phyloP scores from a whole-genome alignment of 92 coral and sea anemone species.

The Siderastrea radians region DNA sequence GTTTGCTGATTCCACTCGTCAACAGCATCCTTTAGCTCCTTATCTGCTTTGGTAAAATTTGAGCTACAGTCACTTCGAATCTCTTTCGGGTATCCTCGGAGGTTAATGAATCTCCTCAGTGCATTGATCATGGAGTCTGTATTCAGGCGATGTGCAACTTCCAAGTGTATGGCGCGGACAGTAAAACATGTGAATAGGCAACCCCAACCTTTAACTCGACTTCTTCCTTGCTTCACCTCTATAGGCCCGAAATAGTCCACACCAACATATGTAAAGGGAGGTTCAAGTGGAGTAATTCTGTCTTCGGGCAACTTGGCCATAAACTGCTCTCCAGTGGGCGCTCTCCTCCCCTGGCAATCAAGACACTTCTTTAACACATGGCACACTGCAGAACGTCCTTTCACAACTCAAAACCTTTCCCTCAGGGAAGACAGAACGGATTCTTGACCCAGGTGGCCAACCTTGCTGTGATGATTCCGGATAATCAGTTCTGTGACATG shows the following conservation, averaged over 20 bases:
- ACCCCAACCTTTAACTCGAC: conserved; percentile 61
- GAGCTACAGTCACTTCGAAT: conserved; percentile 73
- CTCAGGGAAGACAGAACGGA: conserved; percentile 71
- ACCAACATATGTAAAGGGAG: conserved; percentile 69
- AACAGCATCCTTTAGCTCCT: conserved; percentile 59
- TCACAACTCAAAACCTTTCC: conserved; percentile 65
- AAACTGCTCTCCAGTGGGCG: conserved; percentile 59
- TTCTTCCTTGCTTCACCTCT: conserved; percentile 52
- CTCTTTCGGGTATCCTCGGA: conserved; percentile 65
- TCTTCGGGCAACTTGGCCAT: conserved; percentile 72
- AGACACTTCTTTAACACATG: conserved; percentile 58
- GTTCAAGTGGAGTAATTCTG: conserved; percentile 61
- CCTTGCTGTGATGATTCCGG: conserved; percentile 43
- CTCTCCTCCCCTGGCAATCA: conserved; percentile 60
- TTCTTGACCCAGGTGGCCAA: conserved; percentile 79
- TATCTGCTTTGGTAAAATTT: conserved; percentile 67
- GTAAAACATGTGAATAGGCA: conserved; percentile 73
- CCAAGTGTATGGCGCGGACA: conserved; percentile 71
- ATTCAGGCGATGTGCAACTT: conserved; percentile 50
- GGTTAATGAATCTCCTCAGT: conserved; percentile 69
- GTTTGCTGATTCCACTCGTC: conserved; percentile 56
- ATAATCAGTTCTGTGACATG: not conserved
- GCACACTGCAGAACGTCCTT: conserved; percentile 71
- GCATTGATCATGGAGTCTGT: conserved; percentile 74
- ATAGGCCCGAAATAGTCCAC: conserved; percentile 73